Percentiles rank a stretch among this genome's conserved stretches.
Evolutionary conservation across 2,888 invertebrate species (phyloP).

Genomic region (Anthophora plumipes): DNA sequence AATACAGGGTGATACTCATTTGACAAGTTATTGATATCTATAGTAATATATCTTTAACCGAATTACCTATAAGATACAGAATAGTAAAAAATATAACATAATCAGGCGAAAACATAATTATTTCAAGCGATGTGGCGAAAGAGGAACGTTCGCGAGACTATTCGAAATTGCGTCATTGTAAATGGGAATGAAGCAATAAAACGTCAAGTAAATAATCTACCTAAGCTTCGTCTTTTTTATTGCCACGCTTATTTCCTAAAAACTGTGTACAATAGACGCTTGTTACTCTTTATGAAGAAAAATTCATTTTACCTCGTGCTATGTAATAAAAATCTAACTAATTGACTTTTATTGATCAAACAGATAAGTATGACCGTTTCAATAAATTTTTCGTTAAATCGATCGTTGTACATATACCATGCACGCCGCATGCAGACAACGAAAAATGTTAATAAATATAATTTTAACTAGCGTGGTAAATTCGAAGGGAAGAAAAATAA

Average conservation of each 20-base stretch:
- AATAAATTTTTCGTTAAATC: neutral
- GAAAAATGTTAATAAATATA: neutral
- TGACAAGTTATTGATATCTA: too few species aligned
- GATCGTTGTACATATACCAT: neutral
- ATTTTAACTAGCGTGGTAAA: neutral
- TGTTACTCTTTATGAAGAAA: neutral
- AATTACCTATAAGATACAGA: neutral
- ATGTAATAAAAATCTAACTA: too few species aligned
- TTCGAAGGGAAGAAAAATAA: neutral
- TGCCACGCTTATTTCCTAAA: neutral
- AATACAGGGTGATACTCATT: neutral
- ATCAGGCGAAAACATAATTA: conserved; percentile 2
- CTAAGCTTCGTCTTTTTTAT: conserved; percentile 22
- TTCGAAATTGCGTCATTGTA: conserved; percentile 16
- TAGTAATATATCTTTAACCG: neutral
- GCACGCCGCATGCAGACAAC: neutral
- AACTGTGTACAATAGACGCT: neutral
- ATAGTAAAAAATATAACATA: neutral
- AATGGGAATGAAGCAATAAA: conserved; percentile 11
- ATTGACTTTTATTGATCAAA: neutral
- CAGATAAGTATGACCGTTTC: too few species aligned
- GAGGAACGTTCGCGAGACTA: neutral
- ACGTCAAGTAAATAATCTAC: neutral
- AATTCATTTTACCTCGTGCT: neutral
- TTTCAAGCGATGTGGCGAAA: conserved; percentile 1